Base-by-base conservation (phyloP, 2,888 invertebrate genomes). In the Spicauda simplicius region DNA sequence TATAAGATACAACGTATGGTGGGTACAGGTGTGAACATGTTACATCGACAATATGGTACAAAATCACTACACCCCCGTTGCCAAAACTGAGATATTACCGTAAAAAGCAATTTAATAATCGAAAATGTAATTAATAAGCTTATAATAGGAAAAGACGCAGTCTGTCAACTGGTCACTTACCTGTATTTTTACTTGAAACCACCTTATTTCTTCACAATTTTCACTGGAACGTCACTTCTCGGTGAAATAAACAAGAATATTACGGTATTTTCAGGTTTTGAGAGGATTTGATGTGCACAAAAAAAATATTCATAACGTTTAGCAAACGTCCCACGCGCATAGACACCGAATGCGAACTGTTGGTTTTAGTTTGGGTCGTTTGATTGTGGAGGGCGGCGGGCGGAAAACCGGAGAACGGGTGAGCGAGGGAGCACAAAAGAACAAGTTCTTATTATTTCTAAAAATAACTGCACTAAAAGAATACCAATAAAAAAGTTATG, bases 311-410 rank as follows among this genome's bases (percentile, higher is more conserved):
- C 93, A 93, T 92, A 84, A 85, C 93, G 90, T 83, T 84, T 76
- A 83, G 80, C 84, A 83, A 78, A 90, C 93, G 94, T 93, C 93
- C 86, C 80, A 77, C 90, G 86, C 90, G 87, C 87, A 88, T 87
- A 88, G 85, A 91, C 87, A 92, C 90, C 91, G 90, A 93, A 94
- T 93, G 93, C 94, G 93, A 94, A 94, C 94, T 94, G 94, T 90
- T 86, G 85, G 85, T 86, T 65, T 80, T 81, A 74, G 81, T 85
- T 88, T 88, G 83, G 83, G 82, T 85, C 81, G 81, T 79, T 83
- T 78, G 81, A 72, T 77, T 74, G 70, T 73, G 74, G 74, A 74
- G 73, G 74, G 74, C 71, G 75, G 83, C 84, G 84, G 88, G 86
- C 86, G 89, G 88, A 88, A 88, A 87, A 88, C 85, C 86, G 87